These are phyloP conservation scores for Brachyhypopomus occidentalis DNA, from an alignment of 2,113 vertebrate genomes.

Conservation along the genomic window DNA sequence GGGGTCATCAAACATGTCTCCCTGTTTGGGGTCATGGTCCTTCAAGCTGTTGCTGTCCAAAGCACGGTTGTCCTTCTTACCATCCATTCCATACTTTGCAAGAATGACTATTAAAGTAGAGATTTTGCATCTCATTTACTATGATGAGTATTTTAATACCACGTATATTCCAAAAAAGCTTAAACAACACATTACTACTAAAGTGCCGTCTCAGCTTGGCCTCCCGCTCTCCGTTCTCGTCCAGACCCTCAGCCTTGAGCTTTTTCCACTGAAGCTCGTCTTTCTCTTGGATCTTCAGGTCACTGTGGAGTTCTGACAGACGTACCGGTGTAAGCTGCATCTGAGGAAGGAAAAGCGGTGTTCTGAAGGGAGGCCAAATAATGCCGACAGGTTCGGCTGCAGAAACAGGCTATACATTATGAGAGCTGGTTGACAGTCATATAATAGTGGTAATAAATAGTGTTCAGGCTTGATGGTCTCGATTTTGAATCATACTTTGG, in stretches of 20 bases:
- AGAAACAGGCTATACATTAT: background rate
- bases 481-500: no score
- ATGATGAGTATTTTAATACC: no score
- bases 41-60: slow-evolving; percentile 82
- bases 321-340: slow-evolving; percentile 84
- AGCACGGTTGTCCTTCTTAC: slow-evolving; percentile 81
- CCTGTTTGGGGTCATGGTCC: slow-evolving; percentile 74
- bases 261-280: slow-evolving; percentile 96
- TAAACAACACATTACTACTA: slow-evolving; percentile 67
- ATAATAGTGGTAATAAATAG: no score
- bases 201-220: slow-evolving; percentile 84
- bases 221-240: slow-evolving; percentile 88
- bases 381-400: background rate
- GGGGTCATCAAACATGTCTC: slow-evolving; percentile 86
- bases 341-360: slow-evolving; percentile 60
- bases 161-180: no score
- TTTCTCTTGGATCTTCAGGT: slow-evolving; percentile 93
- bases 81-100: slow-evolving; percentile 92
- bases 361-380: background rate
- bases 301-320: slow-evolving; percentile 89
- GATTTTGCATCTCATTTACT: background rate
- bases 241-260: slow-evolving; percentile 86
- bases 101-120: slow-evolving; percentile 81
- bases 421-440: background rate
- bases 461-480: no score